Evolutionary conservation across 2,113 vertebrate species (phyloP).

Genomic region (Piaya cayana): DNA sequence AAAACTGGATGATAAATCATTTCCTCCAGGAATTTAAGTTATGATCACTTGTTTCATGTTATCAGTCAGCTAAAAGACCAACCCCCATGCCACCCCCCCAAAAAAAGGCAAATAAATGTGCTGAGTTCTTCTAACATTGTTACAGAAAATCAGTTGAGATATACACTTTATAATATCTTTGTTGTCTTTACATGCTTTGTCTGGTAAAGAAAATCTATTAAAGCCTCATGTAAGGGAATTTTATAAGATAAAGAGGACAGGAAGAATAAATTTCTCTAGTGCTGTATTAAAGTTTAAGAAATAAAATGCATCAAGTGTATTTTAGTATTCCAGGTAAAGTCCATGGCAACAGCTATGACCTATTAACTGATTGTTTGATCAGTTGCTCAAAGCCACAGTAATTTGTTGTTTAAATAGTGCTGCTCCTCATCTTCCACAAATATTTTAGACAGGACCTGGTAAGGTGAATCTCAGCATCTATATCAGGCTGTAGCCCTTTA

Average conservation of each 20-base stretch:
- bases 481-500: not conserved
- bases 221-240: not conserved
- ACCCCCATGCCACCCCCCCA: not conserved
- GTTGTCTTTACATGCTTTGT: not conserved
- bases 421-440: not conserved
- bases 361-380: not conserved
- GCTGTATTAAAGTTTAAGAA: not conserved
- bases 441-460: not conserved
- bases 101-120: not conserved
- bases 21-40: not conserved
- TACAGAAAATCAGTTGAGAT: not conserved
- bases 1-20: not conserved
- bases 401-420: not conserved
- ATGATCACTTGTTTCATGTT: not conserved
- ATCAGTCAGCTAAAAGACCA: not conserved
- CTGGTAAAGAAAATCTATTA: not conserved
- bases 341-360: fast-evolving
- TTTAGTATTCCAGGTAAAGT: not conserved
- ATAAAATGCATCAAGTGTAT: not conserved
- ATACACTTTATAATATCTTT: not conserved
- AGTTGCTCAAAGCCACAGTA: not conserved
- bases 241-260: not conserved
- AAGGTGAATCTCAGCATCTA: not conserved
- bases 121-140: not conserved
- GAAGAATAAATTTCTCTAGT: not conserved